Evolutionary conservation across 1,140 invertebrate species (phyloP), one percentile per base, ranked within the genome.

Genomic region (Holcopasites calliopsidis): DNA sequence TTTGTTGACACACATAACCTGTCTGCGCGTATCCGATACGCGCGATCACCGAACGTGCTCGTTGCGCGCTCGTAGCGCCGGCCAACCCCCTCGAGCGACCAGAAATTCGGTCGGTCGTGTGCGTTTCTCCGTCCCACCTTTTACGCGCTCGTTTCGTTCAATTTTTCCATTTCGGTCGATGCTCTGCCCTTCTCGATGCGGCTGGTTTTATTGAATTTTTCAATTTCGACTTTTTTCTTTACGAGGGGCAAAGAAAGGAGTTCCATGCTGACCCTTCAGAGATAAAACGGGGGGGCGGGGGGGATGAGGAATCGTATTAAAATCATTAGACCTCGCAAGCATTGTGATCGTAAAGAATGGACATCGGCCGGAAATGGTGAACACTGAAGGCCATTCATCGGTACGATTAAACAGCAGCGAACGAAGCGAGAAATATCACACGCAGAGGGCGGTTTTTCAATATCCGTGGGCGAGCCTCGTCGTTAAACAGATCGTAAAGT

Each of bases 1-100:
- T 83, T 82, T 87, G 89, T 89, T 90, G 88, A 90, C 88, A 90
- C 86, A 87, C 85, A 85, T 88, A 87, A 88, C 84, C 83, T 85
- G 87, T 88, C 86, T 83, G 84, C 80, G 80, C 79, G 83, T 86
- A 87, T 87, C 85, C 84, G 81, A 84, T 86, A 79, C 82, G 75
- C 78, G 80, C 81, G 83, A 84, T 84, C 78, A 68, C 82, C 60
- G 65, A 31, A 21, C 62, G 50, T 49, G 68, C 50, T 62, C 64
- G 58, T 60, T 58, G 50, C 52, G 42, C 54, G 62, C 66, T 69
- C 50, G 50, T 60, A 60, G 57, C 66, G 47, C n/a, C 52, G 31
- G 18, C 28, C 68, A 4, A 33, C 21, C 55, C 77, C 72, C 73
- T 66, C 79, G 47, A 70, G 68, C 79, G 42, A 70, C 69, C 55